phyloP scores from a whole-genome alignment of 1,140 invertebrate species.

The Macrostomum lignano region DNA sequence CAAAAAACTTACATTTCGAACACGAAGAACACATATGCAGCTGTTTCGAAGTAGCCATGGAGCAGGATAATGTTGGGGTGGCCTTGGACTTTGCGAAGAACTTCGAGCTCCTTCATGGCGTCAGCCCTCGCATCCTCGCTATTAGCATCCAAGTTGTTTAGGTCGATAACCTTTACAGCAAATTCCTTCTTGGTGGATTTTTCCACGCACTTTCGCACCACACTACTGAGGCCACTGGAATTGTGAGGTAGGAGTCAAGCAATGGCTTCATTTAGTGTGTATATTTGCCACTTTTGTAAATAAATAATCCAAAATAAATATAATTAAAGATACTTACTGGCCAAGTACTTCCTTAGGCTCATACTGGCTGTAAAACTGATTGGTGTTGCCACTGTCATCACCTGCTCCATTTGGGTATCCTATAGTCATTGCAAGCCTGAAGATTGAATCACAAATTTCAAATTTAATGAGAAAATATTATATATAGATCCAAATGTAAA shows the following conservation, averaged over 20 bases:
- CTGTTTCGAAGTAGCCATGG: slow-evolving; percentile 89
- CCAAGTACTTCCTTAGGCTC: slow-evolving; percentile 6
- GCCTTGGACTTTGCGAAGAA: slow-evolving; percentile 60
- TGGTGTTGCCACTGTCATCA: no score
- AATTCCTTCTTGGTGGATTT: slow-evolving; percentile 76
- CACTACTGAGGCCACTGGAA: no score
- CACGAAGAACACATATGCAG: slow-evolving; percentile 86
- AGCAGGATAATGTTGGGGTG: slow-evolving; percentile 91
- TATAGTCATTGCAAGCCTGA: no score
- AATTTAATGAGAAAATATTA: no score
- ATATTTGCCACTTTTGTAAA: neutral
- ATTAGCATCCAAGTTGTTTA: slow-evolving; percentile 55
- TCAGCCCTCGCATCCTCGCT: slow-evolving; percentile 38
- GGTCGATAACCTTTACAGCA: slow-evolving; percentile 95
- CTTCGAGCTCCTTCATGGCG: slow-evolving; percentile 66
- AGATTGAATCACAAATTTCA: no score
- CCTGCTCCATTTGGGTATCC: no score
- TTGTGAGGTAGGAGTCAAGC: no score
- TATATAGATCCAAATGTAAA: no score
- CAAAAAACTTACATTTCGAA: slow-evolving; percentile 67
- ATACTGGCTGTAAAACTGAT: slow-evolving; percentile 5
- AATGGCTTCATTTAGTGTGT: no score
- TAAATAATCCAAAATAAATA: neutral
- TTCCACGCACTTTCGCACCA: slow-evolving; percentile 68
- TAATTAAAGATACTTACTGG: no score